phyloP scores from a whole-genome alignment of 2,888 invertebrate species.

The Sarcophaga caerulescens region DNA sequence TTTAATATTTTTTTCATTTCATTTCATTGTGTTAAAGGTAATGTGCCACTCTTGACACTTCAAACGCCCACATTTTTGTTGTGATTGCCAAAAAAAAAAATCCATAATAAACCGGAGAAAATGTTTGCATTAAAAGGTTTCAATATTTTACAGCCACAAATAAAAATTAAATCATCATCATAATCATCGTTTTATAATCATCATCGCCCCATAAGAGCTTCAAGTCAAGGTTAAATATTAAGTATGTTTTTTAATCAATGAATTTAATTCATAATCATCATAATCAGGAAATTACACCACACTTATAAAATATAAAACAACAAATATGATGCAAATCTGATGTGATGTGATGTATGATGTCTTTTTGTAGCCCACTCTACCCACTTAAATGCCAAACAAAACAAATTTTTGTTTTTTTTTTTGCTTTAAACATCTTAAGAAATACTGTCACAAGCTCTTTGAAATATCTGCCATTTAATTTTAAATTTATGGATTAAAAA shows the following conservation, averaged over 20 bases:
- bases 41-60: slow-evolving; percentile 56
- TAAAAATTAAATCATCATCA: not conserved
- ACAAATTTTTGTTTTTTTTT: too few species aligned
- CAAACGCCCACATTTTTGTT: slow-evolving; percentile 47
- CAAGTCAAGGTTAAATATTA: slow-evolving; percentile 24
- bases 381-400: too few species aligned
- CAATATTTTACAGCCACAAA: not conserved
- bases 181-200: not conserved
- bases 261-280: not conserved
- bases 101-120: not conserved
- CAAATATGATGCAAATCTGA: too few species aligned
- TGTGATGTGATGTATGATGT: too few species aligned
- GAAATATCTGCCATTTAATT: too few species aligned
- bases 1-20: slow-evolving; percentile 21
- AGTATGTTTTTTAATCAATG: slow-evolving; percentile 6
- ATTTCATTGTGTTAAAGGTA: slow-evolving; percentile 19
- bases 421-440: too few species aligned
- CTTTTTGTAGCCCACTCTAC: too few species aligned
- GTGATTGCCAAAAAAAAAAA: too few species aligned
- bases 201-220: not conserved
- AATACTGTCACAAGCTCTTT: too few species aligned
- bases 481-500: too few species aligned
- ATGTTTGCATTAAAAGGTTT: slow-evolving; percentile 31
- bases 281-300: not conserved
- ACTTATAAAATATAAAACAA: too few species aligned